Base-by-base conservation (phyloP, 2,797 vertebrate genomes). In the Galaxias olidus region DNA sequence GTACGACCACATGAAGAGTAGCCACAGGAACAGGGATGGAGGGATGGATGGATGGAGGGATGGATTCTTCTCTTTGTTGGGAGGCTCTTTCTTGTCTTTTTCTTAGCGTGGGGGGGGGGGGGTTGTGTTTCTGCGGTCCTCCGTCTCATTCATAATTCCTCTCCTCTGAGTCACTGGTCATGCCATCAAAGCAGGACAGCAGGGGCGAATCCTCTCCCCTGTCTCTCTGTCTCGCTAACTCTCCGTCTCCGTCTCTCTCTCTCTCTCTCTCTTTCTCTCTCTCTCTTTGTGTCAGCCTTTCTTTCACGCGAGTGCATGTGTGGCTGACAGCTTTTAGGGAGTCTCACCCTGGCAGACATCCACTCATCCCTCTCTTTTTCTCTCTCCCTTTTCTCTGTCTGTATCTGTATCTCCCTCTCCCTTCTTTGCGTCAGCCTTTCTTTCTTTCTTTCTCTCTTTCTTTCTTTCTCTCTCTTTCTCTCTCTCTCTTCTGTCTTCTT, bases 141-240 rank as follows among this genome's bases (percentile, higher is more conserved):
- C 68, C 68, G 78, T 63, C 72, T 82, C 49, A 60, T 73, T 69
- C 66, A 72, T 64, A 79, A 86, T 85, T 84, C 86, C 76, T 86
- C 63, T 71, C 71, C 67, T 50, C 63, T 88, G 83, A 90, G 77
- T 86, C 80, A 87, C 65, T 59, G 84, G 85, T 84, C 68, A 45
- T 13, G 9, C 61, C 76, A 78, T 82, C 77, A 75, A 49, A 76
- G 68, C 10, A 8, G 80, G 75, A 65, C 69, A 76, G 60, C 52
- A 6, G 65, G 59, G 59, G 72, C 18, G 71, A 68, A 74, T 65
- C 66, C 74, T 78, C 14, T 17, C 58, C 19, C 8, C 59, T 55
- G 66, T 62, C 61, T 67, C 1, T 7, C 52, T 59, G 62, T 76
- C 57, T 18, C 18, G 66, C 41, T 17, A 40, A 9, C 9, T n/a